These are phyloP conservation scores for Nipponacmea schrenckii DNA, from an alignment of 2,888 invertebrate species.

Conservation along the genomic window DNA sequence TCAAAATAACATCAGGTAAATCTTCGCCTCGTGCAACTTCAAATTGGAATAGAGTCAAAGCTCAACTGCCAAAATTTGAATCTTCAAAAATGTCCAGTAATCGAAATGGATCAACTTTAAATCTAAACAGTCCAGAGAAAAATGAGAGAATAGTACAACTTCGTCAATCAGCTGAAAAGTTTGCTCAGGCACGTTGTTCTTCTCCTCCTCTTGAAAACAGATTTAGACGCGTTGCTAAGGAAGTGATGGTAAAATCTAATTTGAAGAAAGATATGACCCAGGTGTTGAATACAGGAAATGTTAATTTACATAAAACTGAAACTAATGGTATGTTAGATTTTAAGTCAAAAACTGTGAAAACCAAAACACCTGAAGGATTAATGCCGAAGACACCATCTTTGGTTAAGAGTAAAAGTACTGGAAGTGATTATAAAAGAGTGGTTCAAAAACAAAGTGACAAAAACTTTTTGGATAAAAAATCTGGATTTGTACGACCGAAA, in stretches of 20 bases:
- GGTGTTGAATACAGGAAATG: no score
- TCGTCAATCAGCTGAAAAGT: background rate
- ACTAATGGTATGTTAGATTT: no score
- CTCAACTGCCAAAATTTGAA: slow-evolving; percentile 2
- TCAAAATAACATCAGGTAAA: background rate
- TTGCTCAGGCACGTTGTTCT: background rate
- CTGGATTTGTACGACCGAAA: no score
- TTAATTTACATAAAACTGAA: no score
- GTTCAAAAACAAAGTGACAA: no score
- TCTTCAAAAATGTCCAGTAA: background rate
- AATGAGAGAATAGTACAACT: slow-evolving; percentile 2
- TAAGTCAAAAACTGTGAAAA: no score
- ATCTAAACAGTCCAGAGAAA: background rate
- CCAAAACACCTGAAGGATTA: no score
- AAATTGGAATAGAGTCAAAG: background rate
- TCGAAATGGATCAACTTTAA: background rate
- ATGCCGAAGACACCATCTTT: no score
- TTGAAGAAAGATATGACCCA: no score
- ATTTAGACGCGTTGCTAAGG: background rate
- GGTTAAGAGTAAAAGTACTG: no score
- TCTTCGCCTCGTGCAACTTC: background rate
- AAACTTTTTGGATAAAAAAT: no score
- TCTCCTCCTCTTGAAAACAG: background rate
- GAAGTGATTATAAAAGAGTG: no score
- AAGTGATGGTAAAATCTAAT: background rate